phyloP scores from a whole-genome alignment of 2,888 invertebrate genomes.

The Kryphioiulus occultus region DNA sequence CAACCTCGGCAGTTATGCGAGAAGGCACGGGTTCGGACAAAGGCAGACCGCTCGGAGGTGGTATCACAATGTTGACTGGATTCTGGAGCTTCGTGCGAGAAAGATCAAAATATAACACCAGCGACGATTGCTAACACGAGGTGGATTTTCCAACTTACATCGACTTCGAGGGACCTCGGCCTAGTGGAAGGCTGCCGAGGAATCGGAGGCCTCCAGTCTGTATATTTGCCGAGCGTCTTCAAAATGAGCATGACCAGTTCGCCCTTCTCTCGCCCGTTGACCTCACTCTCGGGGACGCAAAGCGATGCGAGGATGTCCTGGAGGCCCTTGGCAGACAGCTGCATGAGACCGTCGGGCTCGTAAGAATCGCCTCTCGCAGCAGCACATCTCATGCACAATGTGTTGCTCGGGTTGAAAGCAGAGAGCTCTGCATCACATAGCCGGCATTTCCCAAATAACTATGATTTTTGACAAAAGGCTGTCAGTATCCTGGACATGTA shows the following conservation, averaged over 20 bases:
- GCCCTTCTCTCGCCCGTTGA: slow-evolving; percentile 35
- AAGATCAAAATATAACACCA: neutral
- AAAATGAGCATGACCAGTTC: slow-evolving; percentile 48
- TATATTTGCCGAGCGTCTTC: neutral
- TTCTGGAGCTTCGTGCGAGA: neutral
- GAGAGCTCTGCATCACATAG: neutral
- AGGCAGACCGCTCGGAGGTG: neutral
- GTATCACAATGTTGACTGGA: neutral
- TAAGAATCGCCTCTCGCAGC: neutral
- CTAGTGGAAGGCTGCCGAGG: slow-evolving; percentile 36
- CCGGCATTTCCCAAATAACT: slow-evolving; percentile 1
- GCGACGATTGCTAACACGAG: neutral
- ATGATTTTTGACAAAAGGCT: neutral
- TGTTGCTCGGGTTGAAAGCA: neutral
- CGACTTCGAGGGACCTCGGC: neutral
- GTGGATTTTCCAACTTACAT: neutral
- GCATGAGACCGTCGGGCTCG: slow-evolving; percentile 25
- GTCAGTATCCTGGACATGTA: neutral
- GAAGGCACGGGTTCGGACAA: neutral
- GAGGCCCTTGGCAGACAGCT: slow-evolving; percentile 22
- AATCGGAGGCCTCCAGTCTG: slow-evolving; percentile 37
- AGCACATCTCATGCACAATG: neutral
- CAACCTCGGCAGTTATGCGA: neutral
- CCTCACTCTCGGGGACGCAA: neutral
- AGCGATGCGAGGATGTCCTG: slow-evolving; percentile 20